Evolutionary conservation across 2,797 vertebrate genomes (phyloP).

Genomic region (Tokudaia tokunoshimensis): DNA sequence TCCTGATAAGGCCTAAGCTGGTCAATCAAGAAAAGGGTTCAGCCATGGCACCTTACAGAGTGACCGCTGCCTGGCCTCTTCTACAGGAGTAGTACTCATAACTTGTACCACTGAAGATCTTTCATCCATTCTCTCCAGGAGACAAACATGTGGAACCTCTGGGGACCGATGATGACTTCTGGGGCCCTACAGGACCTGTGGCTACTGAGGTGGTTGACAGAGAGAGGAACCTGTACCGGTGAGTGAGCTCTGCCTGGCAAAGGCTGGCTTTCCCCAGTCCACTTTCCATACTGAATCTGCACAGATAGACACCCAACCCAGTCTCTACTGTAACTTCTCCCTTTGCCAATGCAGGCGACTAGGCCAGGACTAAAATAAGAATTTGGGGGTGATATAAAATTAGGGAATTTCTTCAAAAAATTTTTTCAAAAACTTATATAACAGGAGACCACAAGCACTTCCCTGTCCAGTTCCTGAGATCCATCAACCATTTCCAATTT

Average conservation of each 20-base stretch:
- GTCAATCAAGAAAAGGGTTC: not conserved
- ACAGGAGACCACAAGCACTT: not conserved
- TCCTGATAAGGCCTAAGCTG: not conserved
- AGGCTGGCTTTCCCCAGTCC: not conserved
- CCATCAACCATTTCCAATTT: not conserved
- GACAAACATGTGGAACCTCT: accelerated
- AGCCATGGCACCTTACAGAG: accelerated
- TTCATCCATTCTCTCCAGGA: accelerated
- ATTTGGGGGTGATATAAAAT: not conserved
- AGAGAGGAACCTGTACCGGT: conserved; percentile 30
- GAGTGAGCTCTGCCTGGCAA: not conserved
- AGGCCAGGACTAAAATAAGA: no score
- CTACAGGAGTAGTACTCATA: not conserved
- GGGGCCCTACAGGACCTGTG: conserved; percentile 47
- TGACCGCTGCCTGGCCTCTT: not conserved
- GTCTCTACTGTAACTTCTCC: accelerated
- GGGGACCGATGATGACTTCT: not conserved
- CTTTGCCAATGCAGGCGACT: not conserved
- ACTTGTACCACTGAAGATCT: accelerated
- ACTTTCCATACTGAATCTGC: not conserved
- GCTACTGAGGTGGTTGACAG: not conserved
- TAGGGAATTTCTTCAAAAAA: not conserved
- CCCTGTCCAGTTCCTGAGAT: accelerated
- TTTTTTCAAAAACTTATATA: not conserved
- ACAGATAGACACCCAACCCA: accelerated